A percentile compares a stretch with the other conserved stretches of the same genome.
Conservation (phyloP, 2,113 vertebrate species). For the Brachirus orientalis region DNA sequence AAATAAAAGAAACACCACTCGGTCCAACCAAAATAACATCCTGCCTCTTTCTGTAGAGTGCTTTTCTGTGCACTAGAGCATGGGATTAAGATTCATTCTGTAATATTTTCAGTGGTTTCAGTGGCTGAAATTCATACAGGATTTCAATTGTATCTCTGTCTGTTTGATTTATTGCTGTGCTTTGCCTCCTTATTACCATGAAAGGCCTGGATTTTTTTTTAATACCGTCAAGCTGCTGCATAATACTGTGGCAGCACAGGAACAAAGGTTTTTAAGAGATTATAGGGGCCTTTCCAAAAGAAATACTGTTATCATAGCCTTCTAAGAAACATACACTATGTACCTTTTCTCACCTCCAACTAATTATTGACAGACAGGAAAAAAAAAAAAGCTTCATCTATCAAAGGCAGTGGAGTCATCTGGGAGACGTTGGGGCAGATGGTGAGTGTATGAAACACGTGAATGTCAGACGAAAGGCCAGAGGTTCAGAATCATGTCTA, state of each 20-base stretch:
- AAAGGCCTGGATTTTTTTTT: conserved; percentile 46
- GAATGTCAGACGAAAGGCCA: not conserved
- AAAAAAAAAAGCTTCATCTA: not conserved
- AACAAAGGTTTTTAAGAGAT: conserved; percentile 26
- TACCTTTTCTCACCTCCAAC: not conserved
- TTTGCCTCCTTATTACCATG: conserved; percentile 67
- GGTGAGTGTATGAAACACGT: not conserved
- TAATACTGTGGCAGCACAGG: conserved; percentile 44
- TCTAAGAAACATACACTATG: conserved; percentile 10
- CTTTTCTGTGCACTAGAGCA: conserved; percentile 50
- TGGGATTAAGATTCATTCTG: conserved; percentile 73
- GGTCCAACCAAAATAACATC: conserved; percentile 43
- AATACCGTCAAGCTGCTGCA: conserved; percentile 39
- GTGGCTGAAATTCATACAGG: conserved; percentile 65
- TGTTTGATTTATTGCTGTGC: conserved; percentile 79
- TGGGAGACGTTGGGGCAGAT: not conserved
- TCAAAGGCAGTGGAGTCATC: not conserved
- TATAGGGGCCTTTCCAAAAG: conserved; percentile 17
- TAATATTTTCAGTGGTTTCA: conserved; percentile 73
- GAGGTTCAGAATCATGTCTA: not conserved
- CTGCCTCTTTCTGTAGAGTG: conserved; percentile 15
- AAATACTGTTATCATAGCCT: conserved; percentile 34
- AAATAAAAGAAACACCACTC: conserved; percentile 60
- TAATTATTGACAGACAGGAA: too few relatives aligned
- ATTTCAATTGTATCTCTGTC: conserved; percentile 78